A percentile compares a stretch with the other conserved stretches of the same genome.
Evolutionary conservation across 2,888 invertebrate species (phyloP).

Genomic region (Drosophila borealis): DNA sequence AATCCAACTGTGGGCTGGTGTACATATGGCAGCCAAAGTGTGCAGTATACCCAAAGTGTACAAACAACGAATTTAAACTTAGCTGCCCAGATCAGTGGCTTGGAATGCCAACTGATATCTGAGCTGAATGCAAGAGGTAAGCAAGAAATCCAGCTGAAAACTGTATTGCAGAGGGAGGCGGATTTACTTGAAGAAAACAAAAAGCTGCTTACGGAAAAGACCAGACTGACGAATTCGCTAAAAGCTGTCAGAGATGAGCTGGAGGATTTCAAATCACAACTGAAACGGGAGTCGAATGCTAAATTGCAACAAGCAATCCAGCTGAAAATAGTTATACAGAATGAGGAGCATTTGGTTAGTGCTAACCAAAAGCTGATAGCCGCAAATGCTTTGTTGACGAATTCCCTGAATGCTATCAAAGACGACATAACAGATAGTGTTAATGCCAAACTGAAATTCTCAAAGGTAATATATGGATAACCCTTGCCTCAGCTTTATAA

Average conservation of each 20-base stretch:
- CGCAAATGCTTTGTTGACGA: background rate
- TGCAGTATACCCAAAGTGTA: background rate
- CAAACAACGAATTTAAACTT: background rate
- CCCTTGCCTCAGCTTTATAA: background rate
- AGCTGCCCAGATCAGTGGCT: background rate
- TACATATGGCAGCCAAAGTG: background rate
- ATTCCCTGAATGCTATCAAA: background rate
- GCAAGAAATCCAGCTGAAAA: background rate
- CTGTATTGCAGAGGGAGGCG: background rate
- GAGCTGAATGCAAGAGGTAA: background rate
- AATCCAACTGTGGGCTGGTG: background rate
- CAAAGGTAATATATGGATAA: background rate
- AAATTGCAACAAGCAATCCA: background rate
- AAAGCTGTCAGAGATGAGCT: background rate
- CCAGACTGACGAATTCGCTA: background rate
- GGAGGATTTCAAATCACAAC: background rate
- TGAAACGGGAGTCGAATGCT: background rate
- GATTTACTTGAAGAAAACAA: background rate
- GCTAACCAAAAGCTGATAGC: background rate
- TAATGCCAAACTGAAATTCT: background rate
- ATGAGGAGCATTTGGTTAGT: background rate
- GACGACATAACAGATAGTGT: background rate
- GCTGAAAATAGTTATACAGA: background rate
- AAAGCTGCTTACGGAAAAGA: slow-evolving; percentile 2
- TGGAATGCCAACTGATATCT: background rate